Conservation (phyloP, 2,888 invertebrate species). For the Agrochola circellaris region DNA sequence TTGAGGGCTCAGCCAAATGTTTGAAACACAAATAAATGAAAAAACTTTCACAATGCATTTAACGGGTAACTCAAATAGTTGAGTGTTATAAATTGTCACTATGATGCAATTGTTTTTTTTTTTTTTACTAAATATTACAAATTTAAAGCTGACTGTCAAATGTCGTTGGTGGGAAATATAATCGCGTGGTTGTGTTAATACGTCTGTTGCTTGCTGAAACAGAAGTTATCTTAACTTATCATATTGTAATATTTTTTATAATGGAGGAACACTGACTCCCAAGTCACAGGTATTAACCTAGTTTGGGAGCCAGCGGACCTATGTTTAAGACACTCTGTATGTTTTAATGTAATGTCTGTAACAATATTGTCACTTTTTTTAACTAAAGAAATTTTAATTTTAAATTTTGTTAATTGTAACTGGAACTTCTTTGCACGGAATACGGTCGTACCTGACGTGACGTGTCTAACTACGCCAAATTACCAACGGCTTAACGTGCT, state of each 20-base stretch:
- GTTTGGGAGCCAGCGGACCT: too few species aligned
- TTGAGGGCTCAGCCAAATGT: conserved; percentile 46
- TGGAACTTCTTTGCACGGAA: not conserved
- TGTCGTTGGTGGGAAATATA: not conserved
- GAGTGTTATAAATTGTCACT: conserved; percentile 12
- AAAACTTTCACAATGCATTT: conserved; percentile 57
- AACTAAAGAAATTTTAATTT: too few species aligned
- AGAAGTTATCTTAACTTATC: not conserved
- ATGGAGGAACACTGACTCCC: too few species aligned
- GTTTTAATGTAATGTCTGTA: too few species aligned
- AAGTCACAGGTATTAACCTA: too few species aligned
- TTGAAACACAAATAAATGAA: conserved; percentile 50
- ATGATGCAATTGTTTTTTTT: not conserved
- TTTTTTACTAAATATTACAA: conserved; percentile 5
- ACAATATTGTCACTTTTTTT: too few species aligned
- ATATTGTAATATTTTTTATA: too few species aligned
- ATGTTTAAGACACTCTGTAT: too few species aligned
- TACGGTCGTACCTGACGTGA: too few species aligned
- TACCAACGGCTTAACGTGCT: too few species aligned
- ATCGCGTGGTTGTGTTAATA: not conserved
- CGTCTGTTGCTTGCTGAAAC: not conserved
- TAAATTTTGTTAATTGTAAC: too few species aligned
- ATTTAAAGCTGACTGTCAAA: not conserved
- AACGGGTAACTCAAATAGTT: conserved; percentile 43
- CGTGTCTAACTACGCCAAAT: too few species aligned